Evolutionary conservation across 1,140 invertebrate species (phyloP), one percentile per base, ranked within the genome.

Genomic region (Drosophila subpulchrella): DNA sequence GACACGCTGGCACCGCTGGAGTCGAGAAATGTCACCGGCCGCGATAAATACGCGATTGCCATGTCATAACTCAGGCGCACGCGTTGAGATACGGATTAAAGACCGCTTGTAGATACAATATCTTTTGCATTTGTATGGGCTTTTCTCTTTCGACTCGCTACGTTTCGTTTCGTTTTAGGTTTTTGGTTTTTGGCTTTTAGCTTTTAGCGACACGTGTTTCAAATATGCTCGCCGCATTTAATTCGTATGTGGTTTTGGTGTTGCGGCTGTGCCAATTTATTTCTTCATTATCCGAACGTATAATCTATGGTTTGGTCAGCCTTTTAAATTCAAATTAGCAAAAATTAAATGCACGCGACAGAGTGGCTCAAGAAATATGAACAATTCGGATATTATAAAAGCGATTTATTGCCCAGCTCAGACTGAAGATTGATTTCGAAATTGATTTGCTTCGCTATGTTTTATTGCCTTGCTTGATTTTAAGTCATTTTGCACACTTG

Each of bases 251-350:
- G 47, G 53, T 59, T 65, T 71, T 39, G 13, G 38, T 74, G 57
- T 61, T 63, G 61, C 71, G 51, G 67, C 66, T 83, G 83, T 83
- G 83, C 83, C 83, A 84, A 85, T 89, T 89, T 90, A 90, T 89
- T 89, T 90, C 58, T 90, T 81, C 76, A 84, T 89, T 89, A 89
- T 89, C 84, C 74, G 65, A 65, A 65, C 65, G 81, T 89, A 84
- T 71, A 84, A 88, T 88, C 84, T 84, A 81, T 75, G 81, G 54
- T 57, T 88, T 84, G 80, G 65, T 75, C 66, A 85, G 85, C 67
- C 80, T 81, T 89, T 90, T 90, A 89, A 90, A 89, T 89, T 89
- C 70, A 90, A 89, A 89, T 89, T 89, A 89, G 84, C 77, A 53
- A 67, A 51, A 65, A 84, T 88, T 81, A 84, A 85, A 89, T 89